Base-by-base conservation (phyloP, 2,797 vertebrate species). In the Dallia pectoralis region DNA sequence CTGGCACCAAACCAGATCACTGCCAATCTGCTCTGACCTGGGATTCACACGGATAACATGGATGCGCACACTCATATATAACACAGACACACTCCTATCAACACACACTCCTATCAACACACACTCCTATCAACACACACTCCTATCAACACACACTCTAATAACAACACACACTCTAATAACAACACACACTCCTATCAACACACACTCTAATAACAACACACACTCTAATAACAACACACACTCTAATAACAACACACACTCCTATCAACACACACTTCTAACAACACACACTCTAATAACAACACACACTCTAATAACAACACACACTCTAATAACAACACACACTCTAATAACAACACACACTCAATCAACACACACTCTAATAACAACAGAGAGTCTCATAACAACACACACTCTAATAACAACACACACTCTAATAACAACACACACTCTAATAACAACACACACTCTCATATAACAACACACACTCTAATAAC, bases 11-110 rank as follows among this genome's bases (percentile, higher is more conserved):
- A 51, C 79, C 74, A 91, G 73, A 29, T 32, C 69, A 65, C 76
- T 32, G 32, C 74, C 49, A 74, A 83, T 79, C 76, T 81, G 87
- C 88, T 79, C 73, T 89, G 85, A 85, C 81, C 80, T 67, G n/a
- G 77, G 81, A 85, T 77, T 77, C 77, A 77, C 77, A 84, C 76
- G 65, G 84, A 72, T 67, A 56, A 69, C 74, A 78, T 82, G 75
- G 83, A 65, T 81, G 29, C 75, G 62, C 22, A 75, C 72, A 62
- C 18, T 15, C 15, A 63, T 22, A 63, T 9, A 63, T n/a, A 62
- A 22, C n/a, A n/a, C 12, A 4, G 27, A 14, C 14, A 62, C 51
- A 12, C 49, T 19, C 49, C 18, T 18, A 30, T 27, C 36, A 14
- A 67, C 11, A 25, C 67, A 14, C 29, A 67, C 66, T 47, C 64